These are phyloP conservation scores for Cettia cetti DNA, from an alignment of 2,113 vertebrate genomes.

Conservation along the genomic window DNA sequence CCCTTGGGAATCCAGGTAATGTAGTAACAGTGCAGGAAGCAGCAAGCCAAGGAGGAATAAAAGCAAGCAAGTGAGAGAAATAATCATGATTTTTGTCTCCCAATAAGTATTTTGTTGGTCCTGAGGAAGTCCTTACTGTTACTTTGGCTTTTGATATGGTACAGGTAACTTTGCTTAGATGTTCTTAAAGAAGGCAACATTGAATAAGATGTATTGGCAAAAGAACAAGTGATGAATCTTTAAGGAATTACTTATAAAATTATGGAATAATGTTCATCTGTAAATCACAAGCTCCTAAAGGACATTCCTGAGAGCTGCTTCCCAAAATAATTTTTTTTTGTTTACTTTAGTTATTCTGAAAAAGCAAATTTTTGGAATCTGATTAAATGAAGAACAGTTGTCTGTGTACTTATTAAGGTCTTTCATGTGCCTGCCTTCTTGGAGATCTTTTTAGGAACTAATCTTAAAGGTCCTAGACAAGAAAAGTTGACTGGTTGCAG, in stretches of 20 bases:
- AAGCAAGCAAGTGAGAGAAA: background rate
- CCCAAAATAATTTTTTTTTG: background rate
- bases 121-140: background rate
- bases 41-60: background rate
- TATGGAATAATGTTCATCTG: background rate
- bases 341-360: background rate
- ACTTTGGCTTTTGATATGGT: background rate
- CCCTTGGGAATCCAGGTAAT: conserved; percentile 10
- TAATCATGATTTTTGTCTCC: background rate
- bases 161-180: background rate
- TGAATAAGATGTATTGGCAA: background rate
- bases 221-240: background rate
- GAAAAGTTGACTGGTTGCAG: background rate
- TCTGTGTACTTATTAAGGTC: background rate
- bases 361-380: background rate
- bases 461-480: background rate
- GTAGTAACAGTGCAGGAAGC: background rate
- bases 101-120: background rate
- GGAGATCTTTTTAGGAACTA: background rate
- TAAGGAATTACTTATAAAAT: background rate
- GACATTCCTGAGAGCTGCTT: background rate
- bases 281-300: background rate
- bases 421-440: background rate
- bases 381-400: background rate
- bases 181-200: background rate